Evolutionary conservation across 2,797 vertebrate species (phyloP).

Genomic region (Rhodeus uyekii): DNA sequence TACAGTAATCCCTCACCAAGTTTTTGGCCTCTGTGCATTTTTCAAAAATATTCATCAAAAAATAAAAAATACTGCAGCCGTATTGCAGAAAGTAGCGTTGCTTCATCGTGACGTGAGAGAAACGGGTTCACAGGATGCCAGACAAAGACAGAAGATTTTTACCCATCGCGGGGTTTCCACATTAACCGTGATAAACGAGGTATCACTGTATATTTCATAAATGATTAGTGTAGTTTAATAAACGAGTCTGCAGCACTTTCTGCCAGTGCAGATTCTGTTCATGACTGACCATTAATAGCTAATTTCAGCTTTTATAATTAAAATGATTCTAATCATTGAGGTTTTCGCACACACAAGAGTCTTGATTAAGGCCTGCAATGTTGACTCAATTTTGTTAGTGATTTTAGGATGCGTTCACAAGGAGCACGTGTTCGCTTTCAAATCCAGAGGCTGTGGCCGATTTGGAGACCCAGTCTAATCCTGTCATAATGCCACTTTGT

Average conservation of each 20-base stretch:
- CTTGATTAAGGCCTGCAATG: neutral
- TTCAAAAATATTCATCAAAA: no score
- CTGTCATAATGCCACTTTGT: conserved; percentile 77
- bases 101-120: no score
- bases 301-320: neutral
- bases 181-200: no score
- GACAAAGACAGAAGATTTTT: no score
- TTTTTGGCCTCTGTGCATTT: no score
- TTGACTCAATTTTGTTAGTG: neutral
- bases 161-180: no score
- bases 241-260: neutral
- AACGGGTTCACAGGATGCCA: no score
- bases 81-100: no score
- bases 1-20: no score
- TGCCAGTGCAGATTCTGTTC: neutral
- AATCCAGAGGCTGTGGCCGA: conserved; percentile 25
- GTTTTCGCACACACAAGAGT: neutral
- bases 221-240: neutral
- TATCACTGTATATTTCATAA: neutral
- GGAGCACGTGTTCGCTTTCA: neutral
- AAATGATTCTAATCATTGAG: neutral
- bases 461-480: conserved; percentile 62
- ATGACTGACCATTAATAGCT: neutral
- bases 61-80: no score
- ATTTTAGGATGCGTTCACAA: neutral